Evolutionary conservation across 2,888 invertebrate species (phyloP).

Genomic region (Clanis bilineata): DNA sequence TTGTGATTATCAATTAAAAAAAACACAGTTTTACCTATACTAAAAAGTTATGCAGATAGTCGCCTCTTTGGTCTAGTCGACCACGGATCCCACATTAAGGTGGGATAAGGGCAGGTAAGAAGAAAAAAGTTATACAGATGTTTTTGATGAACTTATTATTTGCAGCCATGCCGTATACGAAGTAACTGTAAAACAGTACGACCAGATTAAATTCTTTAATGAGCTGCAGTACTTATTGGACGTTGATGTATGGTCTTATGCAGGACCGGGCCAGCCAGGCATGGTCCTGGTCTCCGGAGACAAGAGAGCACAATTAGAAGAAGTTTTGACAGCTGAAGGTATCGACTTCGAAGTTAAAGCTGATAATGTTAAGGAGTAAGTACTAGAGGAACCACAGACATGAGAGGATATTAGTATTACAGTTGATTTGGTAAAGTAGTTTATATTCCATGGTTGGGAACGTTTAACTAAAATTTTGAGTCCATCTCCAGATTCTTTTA

Average conservation of each 20-base stretch:
- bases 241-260: conserved; percentile 53
- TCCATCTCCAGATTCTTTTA: no score
- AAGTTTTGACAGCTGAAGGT: conserved; percentile 41
- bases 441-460: no score
- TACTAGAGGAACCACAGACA: no score
- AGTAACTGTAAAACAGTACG: conserved; percentile 39
- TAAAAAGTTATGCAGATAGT: no score
- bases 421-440: no score
- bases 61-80: no score
- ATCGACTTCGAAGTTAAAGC: conserved; percentile 46
- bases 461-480: no score
- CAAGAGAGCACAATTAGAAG: conserved; percentile 44
- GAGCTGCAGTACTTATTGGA: conserved; percentile 39
- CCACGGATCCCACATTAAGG: no score
- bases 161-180: conserved; percentile 51
- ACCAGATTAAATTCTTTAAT: conserved; percentile 45
- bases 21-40: no score
- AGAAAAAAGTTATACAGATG: not conserved
- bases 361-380: conserved; percentile 66
- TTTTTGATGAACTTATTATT: not conserved
- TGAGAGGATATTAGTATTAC: no score
- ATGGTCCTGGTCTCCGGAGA: conserved; percentile 50
- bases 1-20: no score
- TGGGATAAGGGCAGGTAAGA: no score
- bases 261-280: conserved; percentile 43